These are phyloP conservation scores for Micronycteris hirsuta DNA, from an alignment of 2,113 vertebrate genomes.

Conservation along the genomic window DNA sequence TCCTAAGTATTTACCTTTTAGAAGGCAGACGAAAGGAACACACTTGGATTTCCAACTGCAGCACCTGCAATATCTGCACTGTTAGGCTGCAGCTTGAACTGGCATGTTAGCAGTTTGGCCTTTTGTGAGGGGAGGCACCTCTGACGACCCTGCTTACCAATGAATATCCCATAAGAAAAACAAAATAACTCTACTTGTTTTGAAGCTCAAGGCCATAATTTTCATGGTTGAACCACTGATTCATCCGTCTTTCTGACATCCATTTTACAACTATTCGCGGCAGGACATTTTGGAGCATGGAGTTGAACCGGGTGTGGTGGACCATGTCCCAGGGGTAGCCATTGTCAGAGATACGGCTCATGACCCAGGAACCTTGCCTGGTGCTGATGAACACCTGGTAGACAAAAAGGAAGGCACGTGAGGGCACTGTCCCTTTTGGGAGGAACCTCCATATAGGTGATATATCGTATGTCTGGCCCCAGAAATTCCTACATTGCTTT, in stretches of 20 bases:
- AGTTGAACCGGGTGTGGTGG: conserved; percentile 71
- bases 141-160: neutral
- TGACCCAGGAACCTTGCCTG: conserved; percentile 85
- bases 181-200: conserved; percentile 80
- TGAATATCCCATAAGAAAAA: neutral
- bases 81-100: neutral
- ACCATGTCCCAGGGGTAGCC: conserved; percentile 85
- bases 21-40: neutral
- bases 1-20: neutral
- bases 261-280: conserved; percentile 78
- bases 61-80: neutral
- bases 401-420: neutral
- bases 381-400: conserved; percentile 88
- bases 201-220: conserved; percentile 85
- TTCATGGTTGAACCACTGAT: conserved; percentile 82
- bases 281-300: conserved; percentile 67
- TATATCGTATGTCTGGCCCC: neutral
- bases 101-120: neutral
- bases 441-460: neutral
- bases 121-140: neutral
- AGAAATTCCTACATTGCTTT: neutral
- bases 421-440: neutral
- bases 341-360: conserved; percentile 76
- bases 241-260: conserved; percentile 77
- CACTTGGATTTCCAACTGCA: neutral